These are phyloP conservation scores for Sphaerophoria rueppellii DNA, from an alignment of 2,888 invertebrate genomes.

Conservation along the genomic window DNA sequence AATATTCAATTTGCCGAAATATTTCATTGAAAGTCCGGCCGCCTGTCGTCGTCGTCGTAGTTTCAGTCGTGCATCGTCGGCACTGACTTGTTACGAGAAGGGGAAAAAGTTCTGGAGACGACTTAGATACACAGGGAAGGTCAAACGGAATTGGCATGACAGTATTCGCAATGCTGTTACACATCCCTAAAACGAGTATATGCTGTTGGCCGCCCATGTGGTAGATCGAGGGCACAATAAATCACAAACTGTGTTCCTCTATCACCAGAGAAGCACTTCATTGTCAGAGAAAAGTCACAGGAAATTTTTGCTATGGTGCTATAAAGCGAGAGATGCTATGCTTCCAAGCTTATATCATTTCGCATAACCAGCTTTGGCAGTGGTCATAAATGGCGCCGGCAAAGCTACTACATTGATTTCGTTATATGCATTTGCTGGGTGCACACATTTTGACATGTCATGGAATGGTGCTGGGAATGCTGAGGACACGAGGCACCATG, in stretches of 20 bases:
- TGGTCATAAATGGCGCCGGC: slow-evolving; percentile 70
- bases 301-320: slow-evolving; percentile 63
- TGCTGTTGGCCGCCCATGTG: slow-evolving; percentile 22
- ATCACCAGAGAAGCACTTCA: slow-evolving; percentile 70
- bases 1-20: slow-evolving; percentile 69
- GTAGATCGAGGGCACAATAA: slow-evolving; percentile 64
- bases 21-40: background rate
- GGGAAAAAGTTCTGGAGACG: slow-evolving; percentile 24
- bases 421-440: slow-evolving; percentile 51
- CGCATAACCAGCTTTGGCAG: slow-evolving; percentile 49
- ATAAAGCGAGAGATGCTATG: slow-evolving; percentile 16
- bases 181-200: slow-evolving; percentile 6
- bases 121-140: slow-evolving; percentile 55
- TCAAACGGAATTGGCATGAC: slow-evolving; percentile 68
- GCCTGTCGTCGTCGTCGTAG: background rate
- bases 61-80: background rate
- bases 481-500: slow-evolving; percentile 31
- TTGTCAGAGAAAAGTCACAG: slow-evolving; percentile 65
- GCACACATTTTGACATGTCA: slow-evolving; percentile 53
- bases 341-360: background rate
- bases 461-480: background rate
- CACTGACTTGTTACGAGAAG: background rate
- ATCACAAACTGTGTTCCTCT: slow-evolving; percentile 70
- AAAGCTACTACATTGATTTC: slow-evolving; percentile 65
- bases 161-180: slow-evolving; percentile 44